Evolutionary conservation across 2,888 invertebrate species (phyloP).

Genomic region (Spodoptera littoralis): DNA sequence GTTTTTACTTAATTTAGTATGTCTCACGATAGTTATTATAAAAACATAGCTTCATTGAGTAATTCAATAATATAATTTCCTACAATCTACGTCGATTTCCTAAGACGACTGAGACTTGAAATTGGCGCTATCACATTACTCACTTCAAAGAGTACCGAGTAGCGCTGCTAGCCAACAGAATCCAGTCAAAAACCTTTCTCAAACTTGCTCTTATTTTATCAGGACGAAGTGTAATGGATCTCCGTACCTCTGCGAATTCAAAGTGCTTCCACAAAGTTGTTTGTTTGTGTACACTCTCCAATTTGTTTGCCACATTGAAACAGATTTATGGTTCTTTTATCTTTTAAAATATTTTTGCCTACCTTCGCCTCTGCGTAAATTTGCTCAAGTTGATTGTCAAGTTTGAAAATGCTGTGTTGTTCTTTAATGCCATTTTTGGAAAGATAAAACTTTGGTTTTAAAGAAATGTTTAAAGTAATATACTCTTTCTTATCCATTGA

Average conservation of each 20-base stretch:
- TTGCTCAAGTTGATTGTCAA: constrained; percentile 28
- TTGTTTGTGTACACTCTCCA: constrained; percentile 31
- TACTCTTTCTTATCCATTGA: too few relatives aligned
- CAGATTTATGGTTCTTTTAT: constrained; percentile 49
- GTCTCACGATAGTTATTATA: too few relatives aligned
- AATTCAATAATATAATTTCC: too few relatives aligned
- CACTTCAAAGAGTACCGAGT: not conserved
- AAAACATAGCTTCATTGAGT: too few relatives aligned
- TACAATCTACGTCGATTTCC: too few relatives aligned
- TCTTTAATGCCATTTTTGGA: constrained; percentile 1
- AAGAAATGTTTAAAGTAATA: not conserved
- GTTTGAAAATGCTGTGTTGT: constrained; percentile 3
- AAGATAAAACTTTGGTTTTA: not conserved
- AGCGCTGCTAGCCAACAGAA: constrained; percentile 6
- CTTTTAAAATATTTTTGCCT: constrained; percentile 26
- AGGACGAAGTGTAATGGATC: constrained; percentile 43
- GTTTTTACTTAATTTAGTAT: too few relatives aligned
- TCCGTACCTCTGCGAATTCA: constrained; percentile 38
- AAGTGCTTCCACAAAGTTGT: constrained; percentile 46
- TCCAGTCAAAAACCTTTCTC: constrained; percentile 30
- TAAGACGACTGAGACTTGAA: too few relatives aligned
- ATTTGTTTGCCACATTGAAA: constrained; percentile 35
- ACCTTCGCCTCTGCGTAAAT: constrained; percentile 23
- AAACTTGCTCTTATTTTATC: constrained; percentile 41
- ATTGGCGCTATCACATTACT: not conserved